Conservation (phyloP, 2,797 vertebrate genomes). For the Catamblyrhynchus diadema region DNA sequence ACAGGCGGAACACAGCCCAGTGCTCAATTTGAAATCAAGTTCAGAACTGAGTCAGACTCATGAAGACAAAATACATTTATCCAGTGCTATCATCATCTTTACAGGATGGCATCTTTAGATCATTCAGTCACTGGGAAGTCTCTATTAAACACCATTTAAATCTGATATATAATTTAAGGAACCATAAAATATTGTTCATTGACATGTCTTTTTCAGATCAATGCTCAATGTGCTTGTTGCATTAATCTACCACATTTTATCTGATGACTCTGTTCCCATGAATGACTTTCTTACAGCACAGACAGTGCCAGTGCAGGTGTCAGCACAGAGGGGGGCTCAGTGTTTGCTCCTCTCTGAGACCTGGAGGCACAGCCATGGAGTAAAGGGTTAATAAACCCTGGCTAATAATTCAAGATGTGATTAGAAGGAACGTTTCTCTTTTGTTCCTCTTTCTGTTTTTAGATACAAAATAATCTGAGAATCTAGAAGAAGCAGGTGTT, state of each 20-base stretch:
- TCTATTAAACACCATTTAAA: neutral
- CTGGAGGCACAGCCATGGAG: neutral
- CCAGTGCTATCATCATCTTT: neutral
- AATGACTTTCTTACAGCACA: neutral
- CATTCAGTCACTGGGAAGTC: neutral
- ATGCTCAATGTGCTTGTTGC: neutral
- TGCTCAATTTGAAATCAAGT: neutral
- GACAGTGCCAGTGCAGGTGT: neutral
- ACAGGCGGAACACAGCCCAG: neutral
- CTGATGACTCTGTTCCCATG: neutral
- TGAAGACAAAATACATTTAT: neutral
- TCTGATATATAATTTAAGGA: neutral
- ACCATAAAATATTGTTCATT: neutral
- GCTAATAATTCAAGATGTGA: conserved; percentile 27
- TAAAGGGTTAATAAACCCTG: conserved; percentile 20
- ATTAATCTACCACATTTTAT: neutral
- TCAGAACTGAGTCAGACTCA: neutral
- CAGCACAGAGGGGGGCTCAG: neutral
- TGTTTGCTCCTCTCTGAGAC: neutral
- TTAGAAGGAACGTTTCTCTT: neutral
- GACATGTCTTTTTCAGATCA: conserved; percentile 45
- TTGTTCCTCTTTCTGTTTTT: conserved; percentile 10
- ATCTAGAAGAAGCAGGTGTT: conserved; percentile 61
- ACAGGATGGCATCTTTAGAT: neutral
- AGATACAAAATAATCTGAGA: conserved; percentile 39